Conservation (phyloP, 1,140 invertebrate genomes). For the Drosophila arizonae region DNA sequence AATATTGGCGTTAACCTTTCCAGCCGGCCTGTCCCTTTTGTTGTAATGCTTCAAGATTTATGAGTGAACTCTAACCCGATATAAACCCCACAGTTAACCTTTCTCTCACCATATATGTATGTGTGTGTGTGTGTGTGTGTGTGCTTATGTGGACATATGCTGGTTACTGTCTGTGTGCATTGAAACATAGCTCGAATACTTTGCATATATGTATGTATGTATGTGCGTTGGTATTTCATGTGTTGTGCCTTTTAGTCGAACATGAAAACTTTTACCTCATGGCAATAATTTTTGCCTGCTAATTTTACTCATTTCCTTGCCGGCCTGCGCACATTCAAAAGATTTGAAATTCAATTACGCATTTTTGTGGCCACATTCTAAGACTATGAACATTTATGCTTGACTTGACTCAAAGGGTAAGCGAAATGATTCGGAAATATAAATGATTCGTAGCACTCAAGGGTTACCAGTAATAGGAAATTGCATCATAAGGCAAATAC, state of each 20-base stretch:
- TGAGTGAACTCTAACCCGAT: constrained; percentile 23
- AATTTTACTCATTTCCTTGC: constrained; percentile 64
- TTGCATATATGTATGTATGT: neutral
- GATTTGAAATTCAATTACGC: constrained; percentile 60
- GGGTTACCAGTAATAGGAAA: neutral
- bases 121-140: constrained; percentile 22
- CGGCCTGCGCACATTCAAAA: constrained; percentile 40
- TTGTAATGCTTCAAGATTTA: constrained; percentile 72
- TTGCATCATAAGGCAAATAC: neutral
- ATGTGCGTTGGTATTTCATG: neutral
- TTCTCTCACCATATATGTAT: neutral
- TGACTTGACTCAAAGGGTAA: constrained; percentile 7
- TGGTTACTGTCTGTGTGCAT: constrained; percentile 37
- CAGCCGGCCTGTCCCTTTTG: constrained; percentile 51
- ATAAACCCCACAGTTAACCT: neutral
- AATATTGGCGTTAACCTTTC: constrained; percentile 73
- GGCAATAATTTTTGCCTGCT: constrained; percentile 49
- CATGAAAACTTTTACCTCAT: constrained; percentile 31
- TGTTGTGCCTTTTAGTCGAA: constrained; percentile 9
- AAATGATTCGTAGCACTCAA: neutral
- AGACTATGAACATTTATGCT: constrained; percentile 23
- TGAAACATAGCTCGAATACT: constrained; percentile 44
- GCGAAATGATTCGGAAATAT: constrained; percentile 27
- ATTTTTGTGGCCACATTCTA: constrained; percentile 43
- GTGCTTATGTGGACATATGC: constrained; percentile 26